Base-by-base conservation (phyloP, 2,113 vertebrate genomes). In the Oceanodroma tethys region DNA sequence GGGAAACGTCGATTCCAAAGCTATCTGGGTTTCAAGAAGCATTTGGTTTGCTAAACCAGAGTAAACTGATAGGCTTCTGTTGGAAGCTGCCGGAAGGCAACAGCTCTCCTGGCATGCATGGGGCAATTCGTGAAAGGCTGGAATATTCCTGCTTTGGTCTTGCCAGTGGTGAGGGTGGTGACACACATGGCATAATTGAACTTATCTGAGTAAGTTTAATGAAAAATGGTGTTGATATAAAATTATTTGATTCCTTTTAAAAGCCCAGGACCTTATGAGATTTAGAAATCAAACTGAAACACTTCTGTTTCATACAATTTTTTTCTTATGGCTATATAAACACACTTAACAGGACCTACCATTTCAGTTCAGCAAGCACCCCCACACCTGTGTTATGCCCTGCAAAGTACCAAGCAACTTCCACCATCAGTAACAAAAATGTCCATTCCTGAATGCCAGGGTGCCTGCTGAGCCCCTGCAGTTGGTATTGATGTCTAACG, bases 21-120 rank as follows among this genome's bases (percentile, higher is more conserved):
- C 45, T 90, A 86, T 92, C 38, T 86, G 50, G 81, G 42, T 90
- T 84, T 94, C 48, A 19, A 62, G 59, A 63, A 93, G 38, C 6
- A 6, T 91, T 95, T 73, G 38, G 36, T 94, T 93, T 94, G 78
- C 89, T 76, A 88, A 81, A 85, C 50, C 81, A 80, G 67, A 90
- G 90, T 62, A 91, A 94, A 43, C 20, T 59, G 82, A 92, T 81
- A 88, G 86, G 81, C 9, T 42, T 81, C 23, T 59, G 29, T 34
- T 84, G 66, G 90, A 68, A 91, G 53, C 34, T 67, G 52, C 47
- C 86, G 74, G 86, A 95, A 95, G 65, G 53, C 34, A 91, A 21
- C 22, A 56, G 65, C 29, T 56, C 23, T 63, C 18, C 79, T 56
- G 23, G 66, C n/a, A 88, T 32, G n/a, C 50, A 53, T 3, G 9